Conservation (phyloP, 37 sponge, comb jelly and placozoan genomes). For the Ianthella basta region DNA sequence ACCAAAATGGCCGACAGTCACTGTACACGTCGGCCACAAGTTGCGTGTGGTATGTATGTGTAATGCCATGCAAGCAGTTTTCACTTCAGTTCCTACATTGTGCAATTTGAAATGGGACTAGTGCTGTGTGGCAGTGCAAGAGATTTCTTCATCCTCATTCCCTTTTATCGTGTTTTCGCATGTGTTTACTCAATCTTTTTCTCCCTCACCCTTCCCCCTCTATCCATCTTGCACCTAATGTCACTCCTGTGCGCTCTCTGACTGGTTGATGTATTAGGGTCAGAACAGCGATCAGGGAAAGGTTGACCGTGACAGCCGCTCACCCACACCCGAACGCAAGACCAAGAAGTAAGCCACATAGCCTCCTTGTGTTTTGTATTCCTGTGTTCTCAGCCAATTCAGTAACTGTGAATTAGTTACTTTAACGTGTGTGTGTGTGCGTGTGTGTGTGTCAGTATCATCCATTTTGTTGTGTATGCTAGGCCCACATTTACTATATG, state of each 20-base stretch:
- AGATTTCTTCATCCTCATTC: background rate
- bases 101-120: background rate
- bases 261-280: no score
- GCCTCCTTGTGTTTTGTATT: no score
- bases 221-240: no score
- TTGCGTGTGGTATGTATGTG: background rate
- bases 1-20: constrained; percentile 4
- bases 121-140: no score
- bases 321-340: constrained; percentile 2
- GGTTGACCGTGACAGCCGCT: background rate
- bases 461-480: background rate
- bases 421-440: no score
- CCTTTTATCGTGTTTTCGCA: background rate
- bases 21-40: background rate
- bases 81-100: background rate
- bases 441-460: background rate
- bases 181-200: constrained; percentile 2
- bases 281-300: background rate
- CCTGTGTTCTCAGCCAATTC: background rate
- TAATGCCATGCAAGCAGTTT: background rate
- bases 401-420: background rate
- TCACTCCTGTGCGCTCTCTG: no score
- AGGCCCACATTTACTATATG: background rate
- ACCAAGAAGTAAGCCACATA: background rate
- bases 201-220: background rate